phyloP scores from a whole-genome alignment of 2,797 vertebrate species.

The Xiphophorus birchmanni region DNA sequence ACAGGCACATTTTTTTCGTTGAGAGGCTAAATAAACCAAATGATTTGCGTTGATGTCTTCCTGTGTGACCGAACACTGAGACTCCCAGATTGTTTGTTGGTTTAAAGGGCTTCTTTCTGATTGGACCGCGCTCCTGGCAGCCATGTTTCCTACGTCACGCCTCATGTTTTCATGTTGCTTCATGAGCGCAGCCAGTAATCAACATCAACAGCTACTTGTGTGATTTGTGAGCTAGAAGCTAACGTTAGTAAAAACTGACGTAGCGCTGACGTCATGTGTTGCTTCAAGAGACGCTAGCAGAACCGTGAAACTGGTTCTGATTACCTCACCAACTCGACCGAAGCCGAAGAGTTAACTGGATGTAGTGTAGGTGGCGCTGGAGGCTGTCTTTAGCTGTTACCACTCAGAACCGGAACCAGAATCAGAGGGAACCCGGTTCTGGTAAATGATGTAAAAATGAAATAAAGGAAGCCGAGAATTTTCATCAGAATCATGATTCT shows the following conservation, averaged over 20 bases:
- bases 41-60: too few species aligned
- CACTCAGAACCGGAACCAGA: neutral
- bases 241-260: conserved; percentile 16
- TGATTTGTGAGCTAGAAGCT: conserved; percentile 38
- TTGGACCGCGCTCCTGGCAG: conserved; percentile 19
- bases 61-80: neutral
- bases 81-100: conserved; percentile 23
- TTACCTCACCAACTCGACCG: neutral
- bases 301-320: neutral
- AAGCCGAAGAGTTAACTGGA: neutral
- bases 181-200: neutral
- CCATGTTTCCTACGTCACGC: conserved; percentile 43
- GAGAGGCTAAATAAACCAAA: too few species aligned
- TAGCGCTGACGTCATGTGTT: conserved; percentile 1
- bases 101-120: conserved; percentile 55
- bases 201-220: conserved; percentile 19
- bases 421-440: neutral
- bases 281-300: neutral
- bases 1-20: too few species aligned
- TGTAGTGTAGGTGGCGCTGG: neutral
- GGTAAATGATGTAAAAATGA: neutral
- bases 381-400: neutral
- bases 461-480: neutral
- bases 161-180: conserved; percentile 12
- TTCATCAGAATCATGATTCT: neutral